Percentiles rank a stretch among this genome's conserved stretches.
phyloP scores from a whole-genome alignment of 2,797 vertebrate genomes.

The Argya squamiceps region DNA sequence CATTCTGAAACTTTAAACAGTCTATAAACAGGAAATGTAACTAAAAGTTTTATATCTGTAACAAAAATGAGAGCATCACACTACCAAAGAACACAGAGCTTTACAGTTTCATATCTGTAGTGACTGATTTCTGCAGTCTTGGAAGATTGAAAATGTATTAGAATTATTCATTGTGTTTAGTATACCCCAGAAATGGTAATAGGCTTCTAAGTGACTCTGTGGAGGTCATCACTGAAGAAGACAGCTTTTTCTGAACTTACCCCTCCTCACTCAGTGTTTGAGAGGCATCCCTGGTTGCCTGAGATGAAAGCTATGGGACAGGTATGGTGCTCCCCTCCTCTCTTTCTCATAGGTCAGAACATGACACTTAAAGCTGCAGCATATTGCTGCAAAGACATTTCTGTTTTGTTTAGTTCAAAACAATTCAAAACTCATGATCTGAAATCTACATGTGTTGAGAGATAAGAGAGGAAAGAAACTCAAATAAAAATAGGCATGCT shows the following conservation, averaged over 20 bases:
- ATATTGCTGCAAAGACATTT: neutral
- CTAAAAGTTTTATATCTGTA: neutral
- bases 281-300: neutral
- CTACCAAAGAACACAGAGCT: constrained; percentile 9
- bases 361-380: neutral
- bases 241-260: neutral
- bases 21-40: constrained; percentile 38
- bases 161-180: constrained; percentile 22
- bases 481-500: constrained; percentile 4
- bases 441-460: neutral
- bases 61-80: neutral
- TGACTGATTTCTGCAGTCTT: neutral
- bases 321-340: neutral
- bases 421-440: neutral
- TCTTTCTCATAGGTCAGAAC: neutral
- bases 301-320: neutral
- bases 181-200: constrained; percentile 53
- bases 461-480: neutral
- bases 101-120: neutral
- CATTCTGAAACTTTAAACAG: constrained; percentile 42
- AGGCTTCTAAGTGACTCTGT: constrained; percentile 48
- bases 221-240: constrained; percentile 49
- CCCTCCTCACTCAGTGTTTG: neutral
- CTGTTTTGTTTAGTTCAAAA: constrained; percentile 14
- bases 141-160: constrained; percentile 45